Evolutionary conservation across 2,888 invertebrate genomes (phyloP), one percentile per base, ranked within the genome.

Genomic region (Graphium colonna): DNA sequence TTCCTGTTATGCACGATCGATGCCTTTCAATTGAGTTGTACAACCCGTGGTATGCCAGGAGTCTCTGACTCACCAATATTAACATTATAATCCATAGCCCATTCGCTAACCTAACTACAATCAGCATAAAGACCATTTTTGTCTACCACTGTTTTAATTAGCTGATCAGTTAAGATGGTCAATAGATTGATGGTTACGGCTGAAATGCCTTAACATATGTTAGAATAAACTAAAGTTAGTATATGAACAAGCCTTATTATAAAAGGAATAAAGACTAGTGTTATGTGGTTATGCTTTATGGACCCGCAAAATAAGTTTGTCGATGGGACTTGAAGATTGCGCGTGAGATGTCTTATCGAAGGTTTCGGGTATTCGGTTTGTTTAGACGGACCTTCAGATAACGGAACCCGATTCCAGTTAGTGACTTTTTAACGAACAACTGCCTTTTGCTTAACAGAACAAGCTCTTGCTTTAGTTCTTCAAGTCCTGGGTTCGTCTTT

Each of bases 291-390:
- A 10, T 10, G 10, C 3, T 26, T 45, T 13, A 28, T 13, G 39
- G 5, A 21, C n/a, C 15, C 16, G 39, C 13, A 51, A 31, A n/a
- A 15, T 26, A 13, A 39, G 43, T 39, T 52, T 44, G 61, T 55
- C 67, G 82, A 82, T 82, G 76, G 76, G 73, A 68, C 57, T 51
- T 65, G 73, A 74, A 74, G 85, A 84, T 84, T 84, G 79, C 70
- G 59, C 21, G 57, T 9, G 60, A 82, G 85, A 84, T 85, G 76
- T 63, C 75, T 78, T 82, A 84, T 84, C 84, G 69, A 55, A 47
- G 54, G 55, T 58, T 55, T 63, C 60, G 64, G 75, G 76, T 74
- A 79, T 81, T 75, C 78, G 75, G 69, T 76, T 73, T 70, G 66
- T 71, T 69, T 63, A 56, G 51, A 58, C 51, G 52, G 53, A 52